Percentiles rank a stretch among this genome's conserved stretches.
Evolutionary conservation across 2,888 invertebrate genomes (phyloP).

Genomic region (Troides aeacus): DNA sequence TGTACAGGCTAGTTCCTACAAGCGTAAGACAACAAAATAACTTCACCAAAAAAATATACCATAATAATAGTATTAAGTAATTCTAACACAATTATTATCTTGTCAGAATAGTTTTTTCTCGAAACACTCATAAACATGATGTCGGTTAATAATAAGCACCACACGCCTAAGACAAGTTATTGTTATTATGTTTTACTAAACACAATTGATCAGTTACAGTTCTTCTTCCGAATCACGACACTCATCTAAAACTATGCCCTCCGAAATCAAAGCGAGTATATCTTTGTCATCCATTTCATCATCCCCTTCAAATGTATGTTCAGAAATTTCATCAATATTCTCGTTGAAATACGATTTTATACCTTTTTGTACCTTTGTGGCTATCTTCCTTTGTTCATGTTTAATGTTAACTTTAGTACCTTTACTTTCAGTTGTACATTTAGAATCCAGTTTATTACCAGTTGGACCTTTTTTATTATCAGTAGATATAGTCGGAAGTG

Average conservation of each 20-base stretch:
- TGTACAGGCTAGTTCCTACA: too few relatives aligned
- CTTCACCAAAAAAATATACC: too few relatives aligned
- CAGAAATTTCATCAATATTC: neutral
- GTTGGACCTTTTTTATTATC: neutral
- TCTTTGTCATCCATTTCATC: constrained; percentile 64
- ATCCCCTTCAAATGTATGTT: constrained; percentile 8
- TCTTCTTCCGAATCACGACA: constrained; percentile 36
- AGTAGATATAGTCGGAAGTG: neutral
- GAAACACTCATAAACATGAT: too few relatives aligned
- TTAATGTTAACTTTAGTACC: neutral
- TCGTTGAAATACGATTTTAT: neutral
- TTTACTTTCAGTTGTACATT: neutral
- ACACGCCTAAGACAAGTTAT: too few relatives aligned
- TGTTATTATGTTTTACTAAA: too few relatives aligned
- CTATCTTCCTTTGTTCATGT: constrained; percentile 1
- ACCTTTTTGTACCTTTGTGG: neutral
- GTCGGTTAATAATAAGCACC: too few relatives aligned
- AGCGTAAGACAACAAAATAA: too few relatives aligned
- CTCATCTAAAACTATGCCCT: constrained; percentile 64
- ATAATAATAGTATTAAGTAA: too few relatives aligned
- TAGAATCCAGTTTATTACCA: constrained; percentile 1
- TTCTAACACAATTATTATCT: too few relatives aligned
- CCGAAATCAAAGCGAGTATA: constrained; percentile 61
- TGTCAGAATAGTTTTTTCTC: too few relatives aligned
- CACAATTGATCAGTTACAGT: neutral